Conservation (phyloP, 2,113 vertebrate genomes). For the Phaetusa simplex region DNA sequence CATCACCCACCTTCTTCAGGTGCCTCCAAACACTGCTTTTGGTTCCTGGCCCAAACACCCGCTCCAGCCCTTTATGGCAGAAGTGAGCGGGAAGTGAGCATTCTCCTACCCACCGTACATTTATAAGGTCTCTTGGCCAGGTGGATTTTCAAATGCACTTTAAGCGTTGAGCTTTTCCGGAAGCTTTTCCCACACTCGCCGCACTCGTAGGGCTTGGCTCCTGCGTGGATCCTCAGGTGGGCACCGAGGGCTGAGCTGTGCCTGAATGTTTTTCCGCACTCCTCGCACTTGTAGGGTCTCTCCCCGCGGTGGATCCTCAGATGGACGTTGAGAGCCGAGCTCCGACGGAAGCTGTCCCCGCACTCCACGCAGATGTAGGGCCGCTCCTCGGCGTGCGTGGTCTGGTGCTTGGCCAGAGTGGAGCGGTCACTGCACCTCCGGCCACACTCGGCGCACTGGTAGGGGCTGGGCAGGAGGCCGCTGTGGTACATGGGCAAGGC, state of each 20-base stretch:
- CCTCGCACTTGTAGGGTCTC: constrained; percentile 31
- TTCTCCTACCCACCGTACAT: constrained; percentile 66
- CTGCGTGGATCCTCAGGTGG: constrained; percentile 67
- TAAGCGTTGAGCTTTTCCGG: constrained; percentile 56
- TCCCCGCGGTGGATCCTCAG: constrained; percentile 37
- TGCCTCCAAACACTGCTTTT: neutral
- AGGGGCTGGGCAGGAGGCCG: neutral
- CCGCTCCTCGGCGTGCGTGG: neutral
- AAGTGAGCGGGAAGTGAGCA: constrained; percentile 29
- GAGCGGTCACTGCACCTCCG: neutral
- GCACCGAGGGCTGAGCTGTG: constrained; percentile 66
- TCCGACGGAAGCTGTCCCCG: constrained; percentile 23
- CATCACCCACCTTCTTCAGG: neutral
- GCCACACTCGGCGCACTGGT: neutral
- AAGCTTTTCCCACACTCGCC: constrained; percentile 56
- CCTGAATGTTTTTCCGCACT: constrained; percentile 58
- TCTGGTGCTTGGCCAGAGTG: constrained; percentile 10
- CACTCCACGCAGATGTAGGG: constrained; percentile 48
- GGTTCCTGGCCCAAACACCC: neutral
- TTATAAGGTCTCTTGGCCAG: constrained; percentile 80
- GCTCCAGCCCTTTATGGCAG: neutral
- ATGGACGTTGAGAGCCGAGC: constrained; percentile 31
- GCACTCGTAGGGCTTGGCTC: constrained; percentile 64
- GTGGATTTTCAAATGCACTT: constrained; percentile 83
- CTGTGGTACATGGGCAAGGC: neutral